Conservation (phyloP, 2,888 invertebrate species). For the Platypus cylindrus region DNA sequence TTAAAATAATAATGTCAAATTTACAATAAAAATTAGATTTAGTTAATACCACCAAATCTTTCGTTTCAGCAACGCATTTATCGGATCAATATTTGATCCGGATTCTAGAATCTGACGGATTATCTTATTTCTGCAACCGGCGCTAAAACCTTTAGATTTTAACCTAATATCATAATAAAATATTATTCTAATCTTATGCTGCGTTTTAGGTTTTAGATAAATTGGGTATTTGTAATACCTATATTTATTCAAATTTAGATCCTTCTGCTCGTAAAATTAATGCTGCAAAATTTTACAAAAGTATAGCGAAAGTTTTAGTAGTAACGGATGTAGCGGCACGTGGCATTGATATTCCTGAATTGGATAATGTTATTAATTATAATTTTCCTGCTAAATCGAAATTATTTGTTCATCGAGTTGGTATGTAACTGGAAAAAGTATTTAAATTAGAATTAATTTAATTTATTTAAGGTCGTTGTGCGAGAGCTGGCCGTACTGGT, state of each 20-base stretch:
- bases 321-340: constrained; percentile 98
- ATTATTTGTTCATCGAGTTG: constrained; percentile 95
- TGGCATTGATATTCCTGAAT: constrained; percentile 90
- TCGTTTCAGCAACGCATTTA: too few species aligned
- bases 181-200: too few species aligned
- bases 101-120: too few species aligned
- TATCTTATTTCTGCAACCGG: too few species aligned
- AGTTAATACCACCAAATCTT: too few species aligned
- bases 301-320: constrained; percentile 70
- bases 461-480: constrained; percentile 62
- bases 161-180: too few species aligned
- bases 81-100: too few species aligned
- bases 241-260: constrained; percentile 91
- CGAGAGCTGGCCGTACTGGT: constrained; percentile 86
- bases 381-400: constrained; percentile 97
- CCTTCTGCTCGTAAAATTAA: constrained; percentile 90
- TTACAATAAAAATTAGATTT: too few species aligned
- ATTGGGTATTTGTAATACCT: constrained; percentile 72
- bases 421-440: constrained; percentile 43
- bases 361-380: constrained; percentile 93
- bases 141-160: too few species aligned
- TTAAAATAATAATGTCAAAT: too few species aligned
- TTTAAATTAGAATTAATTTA: background rate
- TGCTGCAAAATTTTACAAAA: constrained; percentile 74
- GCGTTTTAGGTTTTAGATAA: constrained; percentile 57